Conservation (phyloP, 2,888 invertebrate species). For the Latheticus oryzae region DNA sequence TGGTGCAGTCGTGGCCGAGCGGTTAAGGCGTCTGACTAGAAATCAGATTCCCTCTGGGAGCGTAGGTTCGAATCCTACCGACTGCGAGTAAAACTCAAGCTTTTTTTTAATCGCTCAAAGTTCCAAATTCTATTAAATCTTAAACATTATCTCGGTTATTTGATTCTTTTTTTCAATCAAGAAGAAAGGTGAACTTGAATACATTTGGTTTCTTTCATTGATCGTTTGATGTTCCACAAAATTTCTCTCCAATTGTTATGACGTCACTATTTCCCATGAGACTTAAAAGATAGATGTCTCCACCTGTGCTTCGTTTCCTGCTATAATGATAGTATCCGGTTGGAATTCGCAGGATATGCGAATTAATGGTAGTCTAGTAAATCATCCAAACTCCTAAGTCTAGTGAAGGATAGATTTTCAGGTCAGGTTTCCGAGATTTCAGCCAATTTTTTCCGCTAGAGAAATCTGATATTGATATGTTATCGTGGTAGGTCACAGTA, state of each 20-base stretch:
- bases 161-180: constrained; percentile 6
- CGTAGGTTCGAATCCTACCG: constrained; percentile 92
- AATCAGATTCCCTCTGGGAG: constrained; percentile 92
- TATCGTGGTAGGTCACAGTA: constrained; percentile 31
- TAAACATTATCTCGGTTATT: not conserved
- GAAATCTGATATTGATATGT: constrained; percentile 23
- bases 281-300: constrained; percentile 35
- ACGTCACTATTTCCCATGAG: constrained; percentile 30
- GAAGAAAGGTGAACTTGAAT: not conserved
- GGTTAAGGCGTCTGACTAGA: constrained; percentile 92
- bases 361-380: constrained; percentile 29
- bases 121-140: constrained; percentile 5
- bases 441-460: constrained; percentile 27
- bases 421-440: constrained; percentile 19
- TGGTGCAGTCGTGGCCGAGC: constrained; percentile 84
- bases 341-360: constrained; percentile 26
- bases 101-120: constrained; percentile 10
- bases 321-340: constrained; percentile 23
- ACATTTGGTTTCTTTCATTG: constrained; percentile 1
- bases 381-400: constrained; percentile 26
- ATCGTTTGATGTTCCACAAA: not conserved
- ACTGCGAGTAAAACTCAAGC: too few species aligned
- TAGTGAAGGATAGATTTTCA: constrained; percentile 3
- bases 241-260: constrained; percentile 12
- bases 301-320: constrained; percentile 31